Evolutionary conservation across 2,888 invertebrate species (phyloP).

Genomic region (Chymomyza amoena): DNA sequence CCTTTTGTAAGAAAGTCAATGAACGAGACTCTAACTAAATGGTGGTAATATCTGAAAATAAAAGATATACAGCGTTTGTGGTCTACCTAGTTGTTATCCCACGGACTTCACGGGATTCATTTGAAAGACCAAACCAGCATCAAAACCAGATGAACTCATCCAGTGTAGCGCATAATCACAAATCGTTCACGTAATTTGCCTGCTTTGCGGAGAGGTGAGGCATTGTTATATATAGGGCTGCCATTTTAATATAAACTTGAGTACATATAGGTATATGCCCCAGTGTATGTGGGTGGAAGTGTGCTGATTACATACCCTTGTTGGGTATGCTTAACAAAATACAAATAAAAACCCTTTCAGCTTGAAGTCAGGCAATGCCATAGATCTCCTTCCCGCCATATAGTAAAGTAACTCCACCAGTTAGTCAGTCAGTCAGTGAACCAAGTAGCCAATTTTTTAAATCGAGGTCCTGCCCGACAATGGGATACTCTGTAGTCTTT

Average conservation of each 20-base stretch:
- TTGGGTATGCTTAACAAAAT: slow-evolving; percentile 37
- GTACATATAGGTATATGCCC: background rate
- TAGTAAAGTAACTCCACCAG: background rate
- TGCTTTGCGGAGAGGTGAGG: background rate
- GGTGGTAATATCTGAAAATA: too few species aligned
- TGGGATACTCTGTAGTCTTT: too few species aligned
- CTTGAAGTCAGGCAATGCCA: slow-evolving; percentile 45
- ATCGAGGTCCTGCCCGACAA: too few species aligned
- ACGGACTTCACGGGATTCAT: too few species aligned
- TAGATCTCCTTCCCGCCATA: slow-evolving; percentile 8
- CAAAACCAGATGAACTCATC: slow-evolving; percentile 22
- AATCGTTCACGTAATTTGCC: slow-evolving; percentile 33
- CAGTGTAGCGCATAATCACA: slow-evolving; percentile 28
- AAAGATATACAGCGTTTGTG: too few species aligned
- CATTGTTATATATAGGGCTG: background rate
- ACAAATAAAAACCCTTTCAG: slow-evolving; percentile 45
- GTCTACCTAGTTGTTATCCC: too few species aligned
- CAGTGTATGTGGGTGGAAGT: slow-evolving; percentile 1
- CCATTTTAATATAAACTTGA: background rate
- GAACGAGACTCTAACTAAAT: too few species aligned
- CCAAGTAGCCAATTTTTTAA: background rate
- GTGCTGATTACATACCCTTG: slow-evolving; percentile 41
- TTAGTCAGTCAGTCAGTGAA: background rate
- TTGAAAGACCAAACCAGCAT: background rate
- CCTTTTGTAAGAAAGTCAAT: too few species aligned